Percentiles rank a stretch among this genome's conserved stretches.
Conservation (phyloP, 1,140 invertebrate species). For the Diorhabda elongata region DNA sequence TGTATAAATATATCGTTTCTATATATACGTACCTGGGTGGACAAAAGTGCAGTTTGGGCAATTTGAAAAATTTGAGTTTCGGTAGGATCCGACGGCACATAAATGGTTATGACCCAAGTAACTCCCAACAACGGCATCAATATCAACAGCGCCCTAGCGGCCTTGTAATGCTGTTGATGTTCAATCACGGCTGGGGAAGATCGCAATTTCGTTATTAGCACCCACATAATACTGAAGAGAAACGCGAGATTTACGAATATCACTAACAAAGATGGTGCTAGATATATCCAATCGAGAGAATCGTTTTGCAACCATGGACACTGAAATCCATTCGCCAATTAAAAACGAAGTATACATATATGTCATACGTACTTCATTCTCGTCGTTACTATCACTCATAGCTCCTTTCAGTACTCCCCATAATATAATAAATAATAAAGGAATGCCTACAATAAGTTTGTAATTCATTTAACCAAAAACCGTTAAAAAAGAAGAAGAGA, state of each 20-base stretch:
- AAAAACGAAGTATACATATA: too few species aligned
- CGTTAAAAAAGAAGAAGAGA: slow-evolving; percentile 24
- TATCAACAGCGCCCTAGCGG: slow-evolving; percentile 81
- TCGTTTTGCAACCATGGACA: slow-evolving; percentile 49
- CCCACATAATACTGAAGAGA: slow-evolving; percentile 89
- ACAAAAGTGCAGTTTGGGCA: slow-evolving; percentile 68
- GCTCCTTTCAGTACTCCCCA: slow-evolving; percentile 63
- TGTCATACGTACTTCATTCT: too few species aligned
- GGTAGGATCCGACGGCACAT: slow-evolving; percentile 61
- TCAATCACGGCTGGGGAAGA: slow-evolving; percentile 75
- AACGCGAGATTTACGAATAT: slow-evolving; percentile 81
- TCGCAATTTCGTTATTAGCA: slow-evolving; percentile 85
- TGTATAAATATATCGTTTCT: too few species aligned
- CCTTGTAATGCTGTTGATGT: slow-evolving; percentile 84
- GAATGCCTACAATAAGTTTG: slow-evolving; percentile 53
- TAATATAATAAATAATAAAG: slow-evolving; percentile 60
- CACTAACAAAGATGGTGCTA: slow-evolving; percentile 67
- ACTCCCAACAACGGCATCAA: slow-evolving; percentile 83
- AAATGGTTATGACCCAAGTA: slow-evolving; percentile 77
- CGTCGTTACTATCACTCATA: neutral
- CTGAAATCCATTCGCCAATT: slow-evolving; percentile 14
- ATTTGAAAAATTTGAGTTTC: slow-evolving; percentile 56
- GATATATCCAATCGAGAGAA: slow-evolving; percentile 75
- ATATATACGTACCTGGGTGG: slow-evolving; percentile 63
- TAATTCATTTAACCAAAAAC: too few species aligned